Evolutionary conservation across 2,797 vertebrate species (phyloP).

Genomic region (Naso thynnoides): DNA sequence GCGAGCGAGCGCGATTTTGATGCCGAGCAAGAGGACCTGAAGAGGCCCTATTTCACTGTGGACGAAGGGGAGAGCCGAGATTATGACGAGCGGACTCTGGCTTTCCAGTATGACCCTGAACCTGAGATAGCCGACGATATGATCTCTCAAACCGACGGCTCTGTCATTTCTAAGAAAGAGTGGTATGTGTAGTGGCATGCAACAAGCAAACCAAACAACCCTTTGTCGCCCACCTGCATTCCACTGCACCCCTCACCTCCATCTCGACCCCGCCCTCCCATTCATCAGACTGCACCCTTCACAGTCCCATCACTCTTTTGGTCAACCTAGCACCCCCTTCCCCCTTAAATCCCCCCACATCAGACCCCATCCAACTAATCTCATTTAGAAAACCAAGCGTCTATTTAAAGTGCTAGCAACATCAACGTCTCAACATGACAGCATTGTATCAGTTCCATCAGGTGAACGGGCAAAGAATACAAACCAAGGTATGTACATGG

Average conservation of each 20-base stretch:
- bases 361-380: constrained; percentile 75
- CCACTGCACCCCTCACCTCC: constrained; percentile 67
- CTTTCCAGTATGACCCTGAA: constrained; percentile 96
- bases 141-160: constrained; percentile 98
- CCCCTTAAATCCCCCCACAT: constrained; percentile 45
- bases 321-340: constrained; percentile 21
- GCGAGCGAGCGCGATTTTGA: constrained; percentile 91
- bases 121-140: constrained; percentile 96
- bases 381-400: constrained; percentile 67
- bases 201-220: constrained; percentile 67
- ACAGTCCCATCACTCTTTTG: constrained; percentile 43
- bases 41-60: constrained; percentile 98
- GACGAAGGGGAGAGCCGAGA: constrained; percentile 93
- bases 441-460: constrained; percentile 67
- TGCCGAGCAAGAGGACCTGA: constrained; percentile 89
- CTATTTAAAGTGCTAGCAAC: constrained; percentile 75
- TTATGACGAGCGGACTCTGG: constrained; percentile 95
- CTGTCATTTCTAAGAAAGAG: constrained; percentile 99
- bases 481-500: constrained; percentile 74
- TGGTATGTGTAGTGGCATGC: constrained; percentile 95
- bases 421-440: constrained; percentile 64
- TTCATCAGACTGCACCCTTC: constrained; percentile 59
- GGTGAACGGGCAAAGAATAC: constrained; percentile 69
- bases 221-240: constrained; percentile 62
- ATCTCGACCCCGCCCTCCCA: constrained; percentile 60